These are phyloP conservation scores for Spodoptera litura DNA, from an alignment of 1,140 invertebrate genomes.

Conservation along the genomic window DNA sequence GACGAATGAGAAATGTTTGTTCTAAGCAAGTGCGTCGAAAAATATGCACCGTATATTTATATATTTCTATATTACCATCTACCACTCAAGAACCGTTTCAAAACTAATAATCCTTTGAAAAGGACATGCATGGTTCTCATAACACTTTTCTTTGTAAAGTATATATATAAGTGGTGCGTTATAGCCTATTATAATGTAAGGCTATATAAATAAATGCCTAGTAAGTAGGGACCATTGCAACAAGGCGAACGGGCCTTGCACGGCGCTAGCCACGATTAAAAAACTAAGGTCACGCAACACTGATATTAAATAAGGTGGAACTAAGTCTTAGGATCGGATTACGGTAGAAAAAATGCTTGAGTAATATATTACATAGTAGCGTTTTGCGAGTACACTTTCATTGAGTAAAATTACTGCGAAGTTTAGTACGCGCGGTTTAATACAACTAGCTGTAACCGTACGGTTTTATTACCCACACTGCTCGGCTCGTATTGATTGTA, in stretches of 20 bases:
- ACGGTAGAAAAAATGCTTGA: conserved; percentile 15
- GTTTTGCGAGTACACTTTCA: background rate
- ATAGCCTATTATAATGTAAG: conserved; percentile 3
- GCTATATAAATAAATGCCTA: background rate
- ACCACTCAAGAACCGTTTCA: no score
- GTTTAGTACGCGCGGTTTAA: background rate
- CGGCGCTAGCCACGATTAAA: conserved; percentile 12
- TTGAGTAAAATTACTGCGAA: background rate
- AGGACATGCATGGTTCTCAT: no score
- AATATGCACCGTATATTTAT: no score
- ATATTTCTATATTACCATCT: no score
- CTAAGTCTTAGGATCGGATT: conserved; percentile 1
- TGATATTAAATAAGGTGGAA: conserved; percentile 30
- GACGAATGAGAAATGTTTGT: no score
- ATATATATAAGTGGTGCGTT: background rate
- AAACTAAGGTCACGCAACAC: conserved; percentile 18
- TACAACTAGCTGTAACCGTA: no score
- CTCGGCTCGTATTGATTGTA: no score
- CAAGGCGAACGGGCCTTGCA: conserved; percentile 17
- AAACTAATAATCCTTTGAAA: no score
- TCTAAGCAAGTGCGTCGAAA: no score
- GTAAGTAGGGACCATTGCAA: background rate
- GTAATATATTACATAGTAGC: background rate
- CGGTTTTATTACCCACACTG: no score
- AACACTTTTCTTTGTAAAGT: no score